Conservation (phyloP, 1,140 invertebrate species). For the Megathymus violae region DNA sequence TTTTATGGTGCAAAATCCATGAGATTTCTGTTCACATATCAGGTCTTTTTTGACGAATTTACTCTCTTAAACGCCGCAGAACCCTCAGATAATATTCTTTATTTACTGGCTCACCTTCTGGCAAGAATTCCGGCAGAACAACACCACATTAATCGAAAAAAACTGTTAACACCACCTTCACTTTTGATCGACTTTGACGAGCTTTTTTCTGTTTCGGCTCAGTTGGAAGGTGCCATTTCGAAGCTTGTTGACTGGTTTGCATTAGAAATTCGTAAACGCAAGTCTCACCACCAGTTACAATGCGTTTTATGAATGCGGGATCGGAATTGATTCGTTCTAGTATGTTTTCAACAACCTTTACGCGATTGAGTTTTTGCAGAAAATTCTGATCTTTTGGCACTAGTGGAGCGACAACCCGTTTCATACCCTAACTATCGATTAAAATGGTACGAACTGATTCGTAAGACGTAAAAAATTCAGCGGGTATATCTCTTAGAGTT, state of each 20-base stretch:
- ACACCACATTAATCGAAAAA: conserved; percentile 6
- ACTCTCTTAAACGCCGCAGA: conserved; percentile 39
- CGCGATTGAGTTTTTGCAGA: conserved; percentile 38
- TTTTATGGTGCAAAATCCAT: conserved; percentile 37
- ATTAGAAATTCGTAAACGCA: conserved; percentile 24
- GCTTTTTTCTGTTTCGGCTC: conserved; percentile 13
- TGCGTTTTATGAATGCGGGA: conserved; percentile 47
- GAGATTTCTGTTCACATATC: conserved; percentile 36
- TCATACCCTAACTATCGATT: conserved; percentile 34
- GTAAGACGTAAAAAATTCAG: not conserved
- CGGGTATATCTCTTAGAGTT: not conserved
- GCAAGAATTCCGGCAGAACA: conserved; percentile 23
- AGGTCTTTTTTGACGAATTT: conserved; percentile 2
- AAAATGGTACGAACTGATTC: conserved; percentile 27
- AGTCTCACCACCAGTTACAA: conserved; percentile 53
- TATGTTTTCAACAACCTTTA: conserved; percentile 46
- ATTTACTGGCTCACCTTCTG: conserved; percentile 36
- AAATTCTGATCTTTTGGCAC: conserved; percentile 34
- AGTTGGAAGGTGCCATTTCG: conserved; percentile 8
- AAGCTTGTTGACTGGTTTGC: conserved; percentile 1
- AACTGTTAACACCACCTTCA: conserved; percentile 16
- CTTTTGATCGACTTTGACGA: conserved; percentile 26
- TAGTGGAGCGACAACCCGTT: conserved; percentile 23
- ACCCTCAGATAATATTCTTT: conserved; percentile 48
- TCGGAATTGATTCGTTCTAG: conserved; percentile 48